A percentile compares a stretch with the other conserved stretches of the same genome.
Conservation (phyloP, 2,113 vertebrate species). For the Callocephalon fimbriatum region DNA sequence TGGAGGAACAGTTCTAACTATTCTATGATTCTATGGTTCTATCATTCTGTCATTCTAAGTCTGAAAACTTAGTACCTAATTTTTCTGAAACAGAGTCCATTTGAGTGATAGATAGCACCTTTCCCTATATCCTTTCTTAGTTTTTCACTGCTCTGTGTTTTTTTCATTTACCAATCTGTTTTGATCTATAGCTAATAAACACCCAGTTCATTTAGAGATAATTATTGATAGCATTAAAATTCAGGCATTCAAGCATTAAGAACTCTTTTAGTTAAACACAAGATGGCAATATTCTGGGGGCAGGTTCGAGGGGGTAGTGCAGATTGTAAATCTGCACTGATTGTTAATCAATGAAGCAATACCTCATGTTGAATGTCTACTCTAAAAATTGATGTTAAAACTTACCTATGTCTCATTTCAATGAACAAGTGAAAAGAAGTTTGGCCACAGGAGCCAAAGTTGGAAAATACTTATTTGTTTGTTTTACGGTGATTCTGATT, state of each 20-base stretch:
- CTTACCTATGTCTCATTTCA: not conserved
- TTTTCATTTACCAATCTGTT: not conserved
- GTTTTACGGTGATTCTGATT: not conserved
- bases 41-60: not conserved
- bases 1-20: not conserved
- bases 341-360: not conserved
- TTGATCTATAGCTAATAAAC: not conserved
- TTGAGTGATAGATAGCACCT: not conserved
- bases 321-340: not conserved
- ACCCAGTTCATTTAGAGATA: not conserved
- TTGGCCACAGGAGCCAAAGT: not conserved
- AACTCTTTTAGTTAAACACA: not conserved
- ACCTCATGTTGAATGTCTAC: not conserved
- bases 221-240: not conserved
- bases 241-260: not conserved
- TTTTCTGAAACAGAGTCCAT: not conserved
- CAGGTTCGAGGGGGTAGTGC: fast-evolving
- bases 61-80: not conserved
- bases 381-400: not conserved
- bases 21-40: not conserved
- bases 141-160: not conserved
- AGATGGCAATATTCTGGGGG: not conserved
- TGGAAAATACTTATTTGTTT: not conserved
- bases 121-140: not conserved
- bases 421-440: not conserved